phyloP scores from a whole-genome alignment of 2,888 invertebrate species.

The Polietes domitor region DNA sequence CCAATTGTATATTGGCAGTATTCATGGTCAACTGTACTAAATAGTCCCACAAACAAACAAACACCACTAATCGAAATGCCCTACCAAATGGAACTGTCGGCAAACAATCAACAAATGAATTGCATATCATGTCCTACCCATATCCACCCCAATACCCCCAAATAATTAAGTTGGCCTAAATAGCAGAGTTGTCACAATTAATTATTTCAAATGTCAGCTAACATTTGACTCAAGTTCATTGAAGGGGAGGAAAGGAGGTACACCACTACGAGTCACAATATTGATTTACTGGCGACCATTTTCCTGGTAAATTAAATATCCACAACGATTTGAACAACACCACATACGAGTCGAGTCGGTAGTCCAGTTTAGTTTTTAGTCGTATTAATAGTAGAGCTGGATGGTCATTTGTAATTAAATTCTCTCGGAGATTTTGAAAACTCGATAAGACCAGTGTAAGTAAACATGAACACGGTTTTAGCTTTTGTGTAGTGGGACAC shows the following conservation, averaged over 20 bases:
- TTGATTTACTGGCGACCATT: neutral
- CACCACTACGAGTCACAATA: neutral
- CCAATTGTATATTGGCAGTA: too few relatives aligned
- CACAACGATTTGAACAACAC: neutral
- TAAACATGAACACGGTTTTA: too few relatives aligned
- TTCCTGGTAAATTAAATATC: neutral
- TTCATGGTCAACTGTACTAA: too few relatives aligned
- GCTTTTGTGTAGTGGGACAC: too few relatives aligned
- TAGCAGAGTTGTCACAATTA: neutral
- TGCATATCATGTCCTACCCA: neutral
- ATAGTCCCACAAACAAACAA: too few relatives aligned
- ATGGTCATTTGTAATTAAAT: neutral
- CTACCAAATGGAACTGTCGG: neutral
- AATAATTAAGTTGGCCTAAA: neutral
- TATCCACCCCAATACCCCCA: neutral
- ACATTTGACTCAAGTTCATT: neutral
- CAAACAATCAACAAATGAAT: neutral
- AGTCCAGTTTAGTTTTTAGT: neutral
- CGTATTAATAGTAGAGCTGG: neutral
- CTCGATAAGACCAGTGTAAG: neutral
- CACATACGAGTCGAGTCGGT: neutral
- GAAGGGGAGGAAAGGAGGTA: neutral
- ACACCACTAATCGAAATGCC: neutral
- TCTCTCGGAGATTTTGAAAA: conserved; percentile 11
- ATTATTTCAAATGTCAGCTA: neutral